phyloP scores from a whole-genome alignment of 2,797 vertebrate genomes.

The Tenualosa thibaudeaui region DNA sequence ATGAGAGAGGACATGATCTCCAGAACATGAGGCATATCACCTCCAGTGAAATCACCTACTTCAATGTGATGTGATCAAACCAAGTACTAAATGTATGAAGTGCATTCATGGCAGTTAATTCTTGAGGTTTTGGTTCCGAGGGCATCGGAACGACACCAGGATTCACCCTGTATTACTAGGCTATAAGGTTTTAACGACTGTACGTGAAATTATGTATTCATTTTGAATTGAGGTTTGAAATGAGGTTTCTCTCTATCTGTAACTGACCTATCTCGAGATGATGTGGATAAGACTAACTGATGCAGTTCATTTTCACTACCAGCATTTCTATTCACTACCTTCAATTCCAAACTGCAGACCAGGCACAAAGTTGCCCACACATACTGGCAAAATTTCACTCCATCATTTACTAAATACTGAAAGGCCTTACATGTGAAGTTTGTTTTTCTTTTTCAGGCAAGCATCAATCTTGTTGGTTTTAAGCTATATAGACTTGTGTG shows the following conservation, averaged over 20 bases:
- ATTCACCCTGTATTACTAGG: too few species aligned
- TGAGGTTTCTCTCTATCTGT: not conserved
- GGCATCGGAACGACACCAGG: too few species aligned
- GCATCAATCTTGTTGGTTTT: not conserved
- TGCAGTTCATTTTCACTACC: too few species aligned
- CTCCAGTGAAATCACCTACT: not conserved
- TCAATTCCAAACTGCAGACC: not conserved
- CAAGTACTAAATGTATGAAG: not conserved
- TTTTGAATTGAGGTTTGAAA: not conserved
- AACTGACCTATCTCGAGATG: not conserved
- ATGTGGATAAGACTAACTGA: not conserved
- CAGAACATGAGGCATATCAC: not conserved
- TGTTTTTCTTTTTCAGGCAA: not conserved
- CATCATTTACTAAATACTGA: not conserved
- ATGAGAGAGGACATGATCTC: not conserved
- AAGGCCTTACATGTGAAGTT: not conserved
- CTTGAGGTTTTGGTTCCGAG: too few species aligned
- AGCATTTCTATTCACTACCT: not conserved
- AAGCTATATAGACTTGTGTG: not conserved
- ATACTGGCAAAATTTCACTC: not conserved
- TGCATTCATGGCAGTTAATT: too few species aligned
- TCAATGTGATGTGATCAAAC: not conserved
- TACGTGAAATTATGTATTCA: not conserved
- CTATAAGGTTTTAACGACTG: too few species aligned
- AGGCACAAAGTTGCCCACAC: not conserved